Conservation (phyloP, 2,888 invertebrate species). For the Cheilosia soror region DNA sequence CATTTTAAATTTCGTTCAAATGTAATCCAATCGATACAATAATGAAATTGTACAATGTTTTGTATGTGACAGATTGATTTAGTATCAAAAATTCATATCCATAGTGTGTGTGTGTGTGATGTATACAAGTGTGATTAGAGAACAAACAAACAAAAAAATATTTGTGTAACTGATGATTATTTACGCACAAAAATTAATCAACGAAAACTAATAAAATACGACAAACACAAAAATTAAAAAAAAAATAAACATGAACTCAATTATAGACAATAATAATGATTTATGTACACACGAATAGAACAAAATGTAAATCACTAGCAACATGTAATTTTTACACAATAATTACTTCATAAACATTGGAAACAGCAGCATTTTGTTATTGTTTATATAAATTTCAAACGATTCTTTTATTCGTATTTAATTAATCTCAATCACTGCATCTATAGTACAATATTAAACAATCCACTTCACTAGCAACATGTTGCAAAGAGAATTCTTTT, state of each 20-base stretch:
- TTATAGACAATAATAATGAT: conserved; percentile 24
- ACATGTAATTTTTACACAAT: conserved; percentile 41
- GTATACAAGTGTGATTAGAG: conserved; percentile 7
- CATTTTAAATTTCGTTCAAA: conserved; percentile 81
- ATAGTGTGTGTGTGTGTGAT: conserved; percentile 20
- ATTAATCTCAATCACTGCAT: conserved; percentile 7
- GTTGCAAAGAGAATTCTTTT: conserved; percentile 35
- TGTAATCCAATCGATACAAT: conserved; percentile 54
- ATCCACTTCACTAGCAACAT: conserved; percentile 53
- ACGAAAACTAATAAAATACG: conserved; percentile 34
- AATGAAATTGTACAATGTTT: conserved; percentile 6
- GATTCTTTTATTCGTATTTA: neutral
- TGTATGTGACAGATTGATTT: conserved; percentile 9
- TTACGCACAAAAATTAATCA: conserved; percentile 36
- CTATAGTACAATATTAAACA: conserved; percentile 16
- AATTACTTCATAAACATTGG: conserved; percentile 77
- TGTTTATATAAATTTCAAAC: conserved; percentile 37
- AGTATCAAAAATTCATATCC: conserved; percentile 20
- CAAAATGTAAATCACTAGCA: conserved; percentile 39
- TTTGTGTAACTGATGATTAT: neutral
- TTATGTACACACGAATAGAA: conserved; percentile 45
- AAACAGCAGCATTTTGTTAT: conserved; percentile 76
- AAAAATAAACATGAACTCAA: conserved; percentile 31
- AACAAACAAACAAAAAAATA: conserved; percentile 17
- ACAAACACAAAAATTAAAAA: conserved; percentile 31